A percentile compares a stretch with the other conserved stretches of the same genome.
Conservation (phyloP, 2,113 vertebrate genomes). For the Microcebus griseorufus region DNA sequence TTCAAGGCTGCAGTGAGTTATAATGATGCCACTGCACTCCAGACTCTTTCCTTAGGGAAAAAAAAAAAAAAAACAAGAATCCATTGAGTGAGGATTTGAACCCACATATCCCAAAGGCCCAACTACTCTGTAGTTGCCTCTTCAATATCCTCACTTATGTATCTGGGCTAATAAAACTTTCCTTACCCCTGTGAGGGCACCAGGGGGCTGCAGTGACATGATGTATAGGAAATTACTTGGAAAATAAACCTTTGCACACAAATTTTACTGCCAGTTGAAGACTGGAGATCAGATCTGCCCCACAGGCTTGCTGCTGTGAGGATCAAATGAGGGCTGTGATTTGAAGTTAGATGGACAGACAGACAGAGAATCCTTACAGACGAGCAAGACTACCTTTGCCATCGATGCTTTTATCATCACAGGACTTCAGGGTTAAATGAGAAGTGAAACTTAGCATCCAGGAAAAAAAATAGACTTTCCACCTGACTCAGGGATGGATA, state of each 20-base stretch:
- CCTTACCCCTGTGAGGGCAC: not conserved
- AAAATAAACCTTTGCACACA: not conserved
- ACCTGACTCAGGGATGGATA: not conserved
- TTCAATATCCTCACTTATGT: not conserved
- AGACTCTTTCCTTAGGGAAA: too few relatives aligned
- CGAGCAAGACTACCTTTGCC: not conserved
- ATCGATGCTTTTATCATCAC: not conserved
- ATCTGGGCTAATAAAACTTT: not conserved
- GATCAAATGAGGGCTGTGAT: not conserved
- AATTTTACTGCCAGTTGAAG: constrained; percentile 9
- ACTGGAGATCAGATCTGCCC: not conserved
- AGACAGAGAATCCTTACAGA: not conserved
- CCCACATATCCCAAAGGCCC: not conserved
- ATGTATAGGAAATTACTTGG: not conserved
- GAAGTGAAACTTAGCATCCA: not conserved
- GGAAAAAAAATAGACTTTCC: not conserved
- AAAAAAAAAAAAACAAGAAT: not conserved
- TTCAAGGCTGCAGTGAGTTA: too few relatives aligned
- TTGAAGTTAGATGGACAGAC: not conserved
- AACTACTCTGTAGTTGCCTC: not conserved
- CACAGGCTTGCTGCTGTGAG: not conserved
- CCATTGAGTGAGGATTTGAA: not conserved
- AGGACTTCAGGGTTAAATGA: not conserved
- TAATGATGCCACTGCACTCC: too few relatives aligned
- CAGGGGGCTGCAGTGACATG: not conserved